Base-by-base conservation (phyloP, 2,888 invertebrate species). In the Stenoptilia bipunctidactyla region DNA sequence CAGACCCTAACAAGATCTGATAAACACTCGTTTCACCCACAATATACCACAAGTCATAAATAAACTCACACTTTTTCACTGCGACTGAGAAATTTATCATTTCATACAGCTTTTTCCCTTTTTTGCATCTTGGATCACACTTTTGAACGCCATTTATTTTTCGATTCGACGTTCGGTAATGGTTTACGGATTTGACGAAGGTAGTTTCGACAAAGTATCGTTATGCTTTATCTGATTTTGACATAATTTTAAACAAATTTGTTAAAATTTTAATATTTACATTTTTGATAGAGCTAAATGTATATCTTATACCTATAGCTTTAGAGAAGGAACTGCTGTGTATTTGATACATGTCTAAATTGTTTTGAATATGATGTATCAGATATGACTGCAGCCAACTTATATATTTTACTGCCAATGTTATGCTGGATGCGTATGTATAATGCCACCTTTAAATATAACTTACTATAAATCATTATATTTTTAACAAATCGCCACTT, bases 61-160 rank as follows among this genome's bases (percentile, higher is more conserved):
- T 80, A 76, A 76, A 71, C 53, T 61, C 70, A 65, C 66, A 74
- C 69, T 80, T 79, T 75, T 77, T 79, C 69, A 73, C 64, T 58
- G 66, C 65, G 64, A 62, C 50, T 60, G 65, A 70, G 3, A 65
- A 70, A 76, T 82, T 77, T 77, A 82, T 82, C 77, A 80, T 80
- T 79, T 77, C 63, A 65, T 65, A 61, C 56, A 58, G 62, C 56
- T 66, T 77, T 76, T 76, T 70, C 67, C 58, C 66, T 73, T 75
- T 73, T 74, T 70, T 74, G 73, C 76, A 74, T 76, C 77, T 80
- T 71, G 69, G 66, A 77, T 80, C 76, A 77, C 79, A 76, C 77
- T 74, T 80, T 76, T 74, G 68, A 77, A 73, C 65, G 67, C 66
- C 74, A 77, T 80, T 82, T 77, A 80, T 79, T 73, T 72, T 62